phyloP scores from a whole-genome alignment of 2,113 vertebrate species.

The Laterallus jamaicensis region DNA sequence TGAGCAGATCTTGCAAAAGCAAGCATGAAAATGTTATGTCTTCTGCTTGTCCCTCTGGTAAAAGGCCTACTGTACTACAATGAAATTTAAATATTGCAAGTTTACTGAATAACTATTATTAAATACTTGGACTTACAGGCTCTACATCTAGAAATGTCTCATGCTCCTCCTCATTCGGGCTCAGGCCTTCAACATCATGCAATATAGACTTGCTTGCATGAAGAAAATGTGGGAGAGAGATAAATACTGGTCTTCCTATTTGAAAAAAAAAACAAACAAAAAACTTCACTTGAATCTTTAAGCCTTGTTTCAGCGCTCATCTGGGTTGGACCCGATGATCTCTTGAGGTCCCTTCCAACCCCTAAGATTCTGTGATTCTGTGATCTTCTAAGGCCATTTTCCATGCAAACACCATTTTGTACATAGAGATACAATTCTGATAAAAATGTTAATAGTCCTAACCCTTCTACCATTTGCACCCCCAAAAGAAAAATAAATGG shows the following conservation, averaged over 20 bases:
- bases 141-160: slow-evolving; percentile 89
- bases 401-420: not conserved
- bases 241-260: slow-evolving; percentile 83
- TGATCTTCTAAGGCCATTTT: not conserved
- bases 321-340: no score
- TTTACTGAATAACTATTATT: not conserved
- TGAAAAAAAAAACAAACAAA: not conserved
- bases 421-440: not conserved
- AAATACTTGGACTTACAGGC: slow-evolving; percentile 81
- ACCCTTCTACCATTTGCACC: no score
- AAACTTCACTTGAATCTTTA: not conserved
- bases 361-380: no score
- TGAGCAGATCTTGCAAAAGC: not conserved
- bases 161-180: slow-evolving; percentile 80
- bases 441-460: not conserved
- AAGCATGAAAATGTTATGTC: not conserved
- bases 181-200: slow-evolving; percentile 75
- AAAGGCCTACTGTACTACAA: not conserved
- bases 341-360: no score
- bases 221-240: slow-evolving; percentile 94
- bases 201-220: slow-evolving; percentile 76
- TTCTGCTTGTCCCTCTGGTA: not conserved
- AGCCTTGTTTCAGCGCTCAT: not conserved
- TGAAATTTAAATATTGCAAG: not conserved
- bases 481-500: no score